Evolutionary conservation across 1,140 invertebrate species (phyloP).

Genomic region (Trichonephila clavipes): DNA sequence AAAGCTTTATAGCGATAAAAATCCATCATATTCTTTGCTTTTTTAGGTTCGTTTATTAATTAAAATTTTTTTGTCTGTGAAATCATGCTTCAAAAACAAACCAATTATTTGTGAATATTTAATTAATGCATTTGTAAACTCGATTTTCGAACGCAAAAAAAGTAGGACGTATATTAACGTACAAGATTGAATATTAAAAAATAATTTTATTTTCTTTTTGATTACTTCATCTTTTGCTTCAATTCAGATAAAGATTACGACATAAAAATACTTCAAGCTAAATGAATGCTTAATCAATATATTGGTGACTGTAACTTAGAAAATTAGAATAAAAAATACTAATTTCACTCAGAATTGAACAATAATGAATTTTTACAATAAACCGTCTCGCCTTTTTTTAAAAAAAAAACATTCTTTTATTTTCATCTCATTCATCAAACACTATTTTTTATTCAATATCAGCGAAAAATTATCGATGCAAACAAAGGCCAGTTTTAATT

Average conservation of each 20-base stretch:
- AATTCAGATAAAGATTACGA: neutral
- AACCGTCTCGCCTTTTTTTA: neutral
- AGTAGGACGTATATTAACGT: too few species aligned
- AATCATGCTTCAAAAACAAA: too few species aligned
- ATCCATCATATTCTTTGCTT: too few species aligned
- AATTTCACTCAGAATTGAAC: neutral
- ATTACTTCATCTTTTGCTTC: neutral
- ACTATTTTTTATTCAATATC: neutral
- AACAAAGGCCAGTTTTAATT: constrained; percentile 49
- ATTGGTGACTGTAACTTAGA: neutral
- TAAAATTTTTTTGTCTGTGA: too few species aligned
- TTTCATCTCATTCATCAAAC: constrained; percentile 39
- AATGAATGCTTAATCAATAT: neutral
- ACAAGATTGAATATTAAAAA: too few species aligned
- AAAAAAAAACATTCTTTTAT: neutral
- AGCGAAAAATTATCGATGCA: constrained; percentile 8
- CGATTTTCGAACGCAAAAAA: too few species aligned
- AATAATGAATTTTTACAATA: constrained; percentile 24
- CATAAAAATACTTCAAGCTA: neutral
- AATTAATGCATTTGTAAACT: too few species aligned
- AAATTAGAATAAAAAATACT: neutral
- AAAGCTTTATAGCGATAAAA: too few species aligned
- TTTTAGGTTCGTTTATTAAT: too few species aligned
- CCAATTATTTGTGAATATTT: too few species aligned
- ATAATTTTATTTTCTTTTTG: too few species aligned